These are phyloP conservation scores for Thalassarche chlororhynchos DNA, from an alignment of 2,113 vertebrate species.

Conservation along the genomic window DNA sequence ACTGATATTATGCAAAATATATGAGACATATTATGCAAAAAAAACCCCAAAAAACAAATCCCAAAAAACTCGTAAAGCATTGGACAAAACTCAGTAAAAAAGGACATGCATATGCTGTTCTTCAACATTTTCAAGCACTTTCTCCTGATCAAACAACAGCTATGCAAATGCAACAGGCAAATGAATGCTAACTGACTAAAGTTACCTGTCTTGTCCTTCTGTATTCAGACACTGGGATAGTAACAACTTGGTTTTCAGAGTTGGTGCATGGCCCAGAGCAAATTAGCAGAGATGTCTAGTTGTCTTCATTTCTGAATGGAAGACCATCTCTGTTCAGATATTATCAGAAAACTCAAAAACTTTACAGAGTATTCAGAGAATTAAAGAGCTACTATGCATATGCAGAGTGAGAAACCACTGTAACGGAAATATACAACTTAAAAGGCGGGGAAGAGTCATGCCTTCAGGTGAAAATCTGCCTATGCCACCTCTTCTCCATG, in stretches of 20 bases:
- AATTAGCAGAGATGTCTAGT: neutral
- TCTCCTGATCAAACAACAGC: neutral
- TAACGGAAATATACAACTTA: neutral
- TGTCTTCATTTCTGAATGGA: neutral
- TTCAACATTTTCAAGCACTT: neutral
- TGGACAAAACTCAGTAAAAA: neutral
- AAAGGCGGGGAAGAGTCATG: neutral
- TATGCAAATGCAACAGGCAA: neutral
- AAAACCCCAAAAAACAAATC: neutral
- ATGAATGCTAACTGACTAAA: neutral
- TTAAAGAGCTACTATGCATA: neutral
- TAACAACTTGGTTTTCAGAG: neutral
- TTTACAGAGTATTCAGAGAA: neutral
- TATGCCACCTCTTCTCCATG: neutral
- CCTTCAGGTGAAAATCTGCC: neutral
- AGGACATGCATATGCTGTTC: neutral
- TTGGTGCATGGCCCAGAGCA: neutral
- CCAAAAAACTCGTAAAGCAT: neutral
- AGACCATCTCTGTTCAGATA: neutral
- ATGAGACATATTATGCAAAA: neutral
- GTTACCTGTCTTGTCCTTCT: neutral
- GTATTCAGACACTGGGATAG: too few relatives aligned
- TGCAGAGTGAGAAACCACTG: neutral
- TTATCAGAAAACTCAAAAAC: neutral
- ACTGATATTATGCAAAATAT: neutral